Evolutionary conservation across 2,888 invertebrate genomes (phyloP), one percentile per base, ranked within the genome.

Genomic region (Ectobius pallidus): DNA sequence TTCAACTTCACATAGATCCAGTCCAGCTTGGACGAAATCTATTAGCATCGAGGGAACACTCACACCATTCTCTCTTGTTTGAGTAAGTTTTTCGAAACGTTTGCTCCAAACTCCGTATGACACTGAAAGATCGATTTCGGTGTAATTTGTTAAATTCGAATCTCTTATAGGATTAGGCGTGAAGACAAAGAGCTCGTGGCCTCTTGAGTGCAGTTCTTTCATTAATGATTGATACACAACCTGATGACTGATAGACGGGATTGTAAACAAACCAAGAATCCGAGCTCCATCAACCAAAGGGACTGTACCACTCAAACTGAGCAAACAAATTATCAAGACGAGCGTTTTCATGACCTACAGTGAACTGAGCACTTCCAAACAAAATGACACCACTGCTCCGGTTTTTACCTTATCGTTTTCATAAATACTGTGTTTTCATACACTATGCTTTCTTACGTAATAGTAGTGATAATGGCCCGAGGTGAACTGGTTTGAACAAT

Each of bases 191-290:
- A 87, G 63, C 70, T 86, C 79, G 73, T 87, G 87, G 4, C 86
- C 86, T 71, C 82, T 79, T 63, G 79, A 77, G 0, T 82, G 81
- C 49, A 87, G 77, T 46, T 83, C 84, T 18, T 80, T 78, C 77
- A 84, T 83, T 18, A 87, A 77, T 4, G 82, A 81, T 34, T 82
- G 80, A 79, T 81, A 85, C 1, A 83, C 82, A 0, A 83, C 78
- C 78, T 86, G 86, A 74, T 86, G 86, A 75, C 86, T 86, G 73
- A 82, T 81, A 1, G 84, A 84, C 2, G 86, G 83, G 3, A 82
- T 80, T 18, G 84, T 80, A 46, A 84, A 80, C 0, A 85, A 78
- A 0, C 81, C 83, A 61, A 87, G 78, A 68, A 86, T 86, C n/a
- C n/a, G 7, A n/a, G 46, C 46, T 4, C 16, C 46, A 4, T n/a